Conservation (phyloP, 1,140 invertebrate genomes). For the Dendroctonus ponderosae region DNA sequence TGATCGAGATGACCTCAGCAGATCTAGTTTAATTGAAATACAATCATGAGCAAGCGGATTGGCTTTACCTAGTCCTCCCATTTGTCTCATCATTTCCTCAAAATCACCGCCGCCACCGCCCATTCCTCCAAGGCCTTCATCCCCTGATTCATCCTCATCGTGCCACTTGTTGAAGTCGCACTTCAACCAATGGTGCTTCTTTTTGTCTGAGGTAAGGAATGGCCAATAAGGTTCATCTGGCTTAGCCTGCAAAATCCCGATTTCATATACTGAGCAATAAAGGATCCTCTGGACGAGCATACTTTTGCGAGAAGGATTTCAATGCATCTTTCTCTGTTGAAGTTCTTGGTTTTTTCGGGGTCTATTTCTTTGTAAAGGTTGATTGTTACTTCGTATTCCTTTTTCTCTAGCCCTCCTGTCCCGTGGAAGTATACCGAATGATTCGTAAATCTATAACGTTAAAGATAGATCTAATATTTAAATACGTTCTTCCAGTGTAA, state of each 20-base stretch:
- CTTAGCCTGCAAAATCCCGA: conserved; percentile 53
- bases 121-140: conserved; percentile 49
- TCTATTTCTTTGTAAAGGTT: conserved; percentile 80
- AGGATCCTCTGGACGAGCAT: neutral
- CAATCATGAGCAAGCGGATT: neutral
- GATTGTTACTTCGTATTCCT: conserved; percentile 81
- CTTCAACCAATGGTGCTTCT: conserved; percentile 94
- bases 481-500: neutral
- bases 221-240: conserved; percentile 84
- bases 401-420: conserved; percentile 79
- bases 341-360: conserved; percentile 69
- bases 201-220: conserved; percentile 79
- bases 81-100: conserved; percentile 51
- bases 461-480: neutral
- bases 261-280: no score
- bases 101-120: conserved; percentile 48
- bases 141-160: conserved; percentile 71
- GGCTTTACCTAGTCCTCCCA: conserved; percentile 47
- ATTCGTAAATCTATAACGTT: conserved; percentile 64
- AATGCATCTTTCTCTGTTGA: conserved; percentile 68
- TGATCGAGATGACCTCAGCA: no score
- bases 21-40: conserved; percentile 7
- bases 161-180: conserved; percentile 97
- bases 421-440: conserved; percentile 83
- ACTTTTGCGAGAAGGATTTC: conserved; percentile 70